A percentile compares a stretch with the other conserved stretches of the same genome.
phyloP scores from a whole-genome alignment of 2,888 invertebrate species.

The Limnephilus marmoratus region DNA sequence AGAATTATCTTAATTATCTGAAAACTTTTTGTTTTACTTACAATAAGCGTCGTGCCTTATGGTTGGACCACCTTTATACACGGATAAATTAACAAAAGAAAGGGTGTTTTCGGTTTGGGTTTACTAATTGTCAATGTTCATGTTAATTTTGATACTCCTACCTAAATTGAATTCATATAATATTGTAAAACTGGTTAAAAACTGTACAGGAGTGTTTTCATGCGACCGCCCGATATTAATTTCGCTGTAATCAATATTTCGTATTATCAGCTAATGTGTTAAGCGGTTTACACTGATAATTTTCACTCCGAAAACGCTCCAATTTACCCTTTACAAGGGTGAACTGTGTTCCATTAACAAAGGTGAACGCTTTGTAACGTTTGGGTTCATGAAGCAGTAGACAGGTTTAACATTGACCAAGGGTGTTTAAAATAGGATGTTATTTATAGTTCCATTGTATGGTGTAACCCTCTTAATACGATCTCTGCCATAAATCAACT shows the following conservation, averaged over 20 bases:
- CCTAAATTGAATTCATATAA: not conserved
- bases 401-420: not conserved
- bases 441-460: not conserved
- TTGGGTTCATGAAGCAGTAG: not conserved
- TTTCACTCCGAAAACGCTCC: not conserved
- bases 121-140: not conserved
- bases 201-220: not conserved
- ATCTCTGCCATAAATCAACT: not conserved
- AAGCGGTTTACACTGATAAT: not conserved
- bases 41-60: too few species aligned
- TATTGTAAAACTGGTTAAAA: not conserved
- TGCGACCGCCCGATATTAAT: not conserved
- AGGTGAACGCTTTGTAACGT: not conserved
- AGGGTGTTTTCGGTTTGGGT: not conserved
- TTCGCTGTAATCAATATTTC: not conserved
- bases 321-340: not conserved
- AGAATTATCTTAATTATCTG: too few species aligned
- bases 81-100: too few species aligned
- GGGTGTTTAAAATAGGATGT: not conserved
- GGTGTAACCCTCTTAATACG: not conserved
- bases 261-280: not conserved
- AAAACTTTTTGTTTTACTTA: too few species aligned
- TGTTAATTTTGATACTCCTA: not conserved
- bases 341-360: not conserved
- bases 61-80: too few species aligned